Base-by-base conservation (phyloP, 2,113 vertebrate species). In the Morone saxatilis region DNA sequence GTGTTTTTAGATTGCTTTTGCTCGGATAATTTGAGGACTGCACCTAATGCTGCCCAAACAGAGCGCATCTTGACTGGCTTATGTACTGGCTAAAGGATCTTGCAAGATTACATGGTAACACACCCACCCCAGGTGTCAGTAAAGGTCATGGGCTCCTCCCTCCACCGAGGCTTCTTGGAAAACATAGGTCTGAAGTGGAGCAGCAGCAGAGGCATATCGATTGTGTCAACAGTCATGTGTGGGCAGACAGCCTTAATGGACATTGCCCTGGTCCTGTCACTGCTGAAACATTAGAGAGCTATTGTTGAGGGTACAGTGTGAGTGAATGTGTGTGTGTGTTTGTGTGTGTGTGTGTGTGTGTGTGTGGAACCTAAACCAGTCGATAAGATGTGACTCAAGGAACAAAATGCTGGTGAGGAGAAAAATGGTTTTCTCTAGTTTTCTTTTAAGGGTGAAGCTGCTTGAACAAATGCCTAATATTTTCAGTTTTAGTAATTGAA, bases 161-260 rank as follows among this genome's bases (percentile, higher is more conserved):
- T 59, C 50, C 31, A 47, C 3, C 12, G 53, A 80, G 41, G 62
- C 36, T 63, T 80, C 81, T 80, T 25, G 50, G 71, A 80, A 79
- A 78, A 69, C 1, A 22, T 60, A 47, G 68, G 71, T 45, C 74
- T 36, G 83, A 69, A 36, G 65, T 10, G 1, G 22, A 76, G 69
- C 71, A 19, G 57, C 38, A 6, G 71, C 45, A 6, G 74, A 60
- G 75, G 59, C 76, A 56, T 81, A 89, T 90, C 25, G 83, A 91
- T 89, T 10, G 19, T n/a, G 81, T 87, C 85, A 81, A 56, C 84
- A 67, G 82, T 76, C 69, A 54, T 78, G 88, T 89, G 89, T 84
- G 86, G 80, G 89, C 86, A 80, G 90, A 85, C 71, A 45, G 73
- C 76, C 8, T 57, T 82, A 84, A 91, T 86, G 84, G 87, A 83